Base-by-base conservation (phyloP, 2,113 vertebrate genomes). In the Varanus komodoensis region DNA sequence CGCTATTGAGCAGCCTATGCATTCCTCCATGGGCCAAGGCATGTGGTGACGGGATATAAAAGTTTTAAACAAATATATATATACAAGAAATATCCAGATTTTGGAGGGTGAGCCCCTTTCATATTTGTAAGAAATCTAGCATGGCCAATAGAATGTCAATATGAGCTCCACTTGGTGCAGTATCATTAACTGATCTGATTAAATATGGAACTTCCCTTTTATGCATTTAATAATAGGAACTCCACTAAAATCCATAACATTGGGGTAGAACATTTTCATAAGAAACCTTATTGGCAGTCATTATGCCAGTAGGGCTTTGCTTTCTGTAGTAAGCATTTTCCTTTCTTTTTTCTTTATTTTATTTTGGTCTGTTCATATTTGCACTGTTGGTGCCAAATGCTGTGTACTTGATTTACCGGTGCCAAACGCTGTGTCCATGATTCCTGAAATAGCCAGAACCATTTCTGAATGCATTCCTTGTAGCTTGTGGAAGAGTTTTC, bases 321-420 rank as follows among this genome's bases (percentile, higher is more conserved):
- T 89, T 95, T 89, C 92, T 91, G 93, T 80, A 82, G 82, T 71
- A 52, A 92, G 83, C 90, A 85, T 81, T 83, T 85, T 92, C 92
- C 87, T 89, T 93, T 64, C 57, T 89, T 93, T 90, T 92, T 54
- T 54, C 87, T 89, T 93, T 64, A 11, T 89, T 93, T 90, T 92
- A 8, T 54, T 54, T 54, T 54, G 54, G 87, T 94, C 87, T 93
- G 86, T 94, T 96, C 95, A 93, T 94, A 91, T 82, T 78, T 91
- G 81, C 91, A 93, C 94, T 96, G 93, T 91, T 94, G 92, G 92
- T 93, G 88, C 89, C 90, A 94, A 83, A 80, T 83, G 93, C 93
- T 89, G 86, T 89, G 86, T 92, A 91, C 90, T 86, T 0, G 64
- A 90, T 87, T 87, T 89, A 82, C 90, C 91, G 64, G 92, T 93